Conservation (phyloP, 2,797 vertebrate species). For the Argya squamiceps region DNA sequence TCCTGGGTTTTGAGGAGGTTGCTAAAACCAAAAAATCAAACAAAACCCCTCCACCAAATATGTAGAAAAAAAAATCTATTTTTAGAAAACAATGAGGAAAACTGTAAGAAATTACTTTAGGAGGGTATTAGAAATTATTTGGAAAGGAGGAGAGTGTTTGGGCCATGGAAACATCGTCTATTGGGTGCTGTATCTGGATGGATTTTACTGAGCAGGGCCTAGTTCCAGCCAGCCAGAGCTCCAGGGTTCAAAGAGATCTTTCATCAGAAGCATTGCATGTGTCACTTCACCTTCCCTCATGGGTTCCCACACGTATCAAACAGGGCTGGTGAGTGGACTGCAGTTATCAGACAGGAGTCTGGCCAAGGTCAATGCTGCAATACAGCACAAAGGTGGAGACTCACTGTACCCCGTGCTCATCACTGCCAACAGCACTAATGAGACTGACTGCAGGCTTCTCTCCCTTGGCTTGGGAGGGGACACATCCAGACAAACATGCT, state of each 20-base stretch:
- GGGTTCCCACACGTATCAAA: background rate
- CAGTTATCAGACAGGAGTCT: background rate
- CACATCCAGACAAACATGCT: background rate
- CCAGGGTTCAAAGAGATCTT: background rate
- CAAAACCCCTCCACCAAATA: accelerated
- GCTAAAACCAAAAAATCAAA: background rate
- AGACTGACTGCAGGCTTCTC: background rate
- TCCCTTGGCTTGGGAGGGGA: background rate
- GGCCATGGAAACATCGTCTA: background rate
- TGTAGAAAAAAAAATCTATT: background rate
- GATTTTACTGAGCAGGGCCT: background rate
- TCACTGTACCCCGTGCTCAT: background rate
- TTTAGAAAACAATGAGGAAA: background rate
- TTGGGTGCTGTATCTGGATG: background rate
- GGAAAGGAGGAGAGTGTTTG: background rate
- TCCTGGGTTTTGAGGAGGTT: background rate
- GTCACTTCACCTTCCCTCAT: background rate
- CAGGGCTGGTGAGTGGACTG: background rate
- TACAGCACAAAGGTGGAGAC: background rate
- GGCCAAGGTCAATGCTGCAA: background rate
- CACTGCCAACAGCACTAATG: background rate
- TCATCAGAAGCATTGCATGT: background rate
- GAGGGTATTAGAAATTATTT: background rate
- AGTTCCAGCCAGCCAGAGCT: background rate
- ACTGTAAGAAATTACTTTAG: background rate